These are phyloP conservation scores for Pangasius krempfi DNA, from an alignment of 2,797 vertebrate genomes.

Conservation along the genomic window DNA sequence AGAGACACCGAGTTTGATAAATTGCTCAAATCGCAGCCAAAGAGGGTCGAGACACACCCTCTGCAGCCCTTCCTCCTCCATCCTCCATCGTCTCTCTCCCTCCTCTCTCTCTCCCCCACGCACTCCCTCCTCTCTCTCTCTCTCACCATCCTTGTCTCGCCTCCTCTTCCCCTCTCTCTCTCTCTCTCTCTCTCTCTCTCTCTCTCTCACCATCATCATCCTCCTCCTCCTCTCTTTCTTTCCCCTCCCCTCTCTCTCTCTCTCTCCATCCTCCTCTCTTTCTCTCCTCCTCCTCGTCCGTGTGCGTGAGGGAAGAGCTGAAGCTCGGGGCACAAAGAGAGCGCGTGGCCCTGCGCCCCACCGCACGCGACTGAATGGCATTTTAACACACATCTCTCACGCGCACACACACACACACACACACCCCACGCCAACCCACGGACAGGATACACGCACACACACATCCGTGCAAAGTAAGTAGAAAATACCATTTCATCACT, in stretches of 20 bases:
- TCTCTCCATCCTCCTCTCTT: neutral
- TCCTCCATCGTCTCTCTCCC: neutral
- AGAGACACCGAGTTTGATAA: neutral
- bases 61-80: slow-evolving; percentile 63
- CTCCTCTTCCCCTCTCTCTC: neutral
- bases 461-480: neutral
- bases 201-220: neutral
- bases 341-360: slow-evolving; percentile 56
- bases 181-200: no score
- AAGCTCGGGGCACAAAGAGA: slow-evolving; percentile 72
- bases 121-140: no score
- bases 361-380: slow-evolving; percentile 1
- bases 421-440: neutral
- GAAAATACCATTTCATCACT: neutral
- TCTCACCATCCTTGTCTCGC: neutral
- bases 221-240: neutral
- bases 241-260: neutral
- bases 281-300: slow-evolving; percentile 19
- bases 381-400: neutral
- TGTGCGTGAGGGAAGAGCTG: neutral
- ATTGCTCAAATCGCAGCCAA: slow-evolving; percentile 70
- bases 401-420: slow-evolving; percentile 12
- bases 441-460: neutral
- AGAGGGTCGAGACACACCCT: slow-evolving; percentile 68
- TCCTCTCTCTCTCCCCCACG: no score